Percentiles rank a stretch among this genome's conserved stretches.
phyloP scores from a whole-genome alignment of 2,113 vertebrate species.

The Accipiter virgatus region DNA sequence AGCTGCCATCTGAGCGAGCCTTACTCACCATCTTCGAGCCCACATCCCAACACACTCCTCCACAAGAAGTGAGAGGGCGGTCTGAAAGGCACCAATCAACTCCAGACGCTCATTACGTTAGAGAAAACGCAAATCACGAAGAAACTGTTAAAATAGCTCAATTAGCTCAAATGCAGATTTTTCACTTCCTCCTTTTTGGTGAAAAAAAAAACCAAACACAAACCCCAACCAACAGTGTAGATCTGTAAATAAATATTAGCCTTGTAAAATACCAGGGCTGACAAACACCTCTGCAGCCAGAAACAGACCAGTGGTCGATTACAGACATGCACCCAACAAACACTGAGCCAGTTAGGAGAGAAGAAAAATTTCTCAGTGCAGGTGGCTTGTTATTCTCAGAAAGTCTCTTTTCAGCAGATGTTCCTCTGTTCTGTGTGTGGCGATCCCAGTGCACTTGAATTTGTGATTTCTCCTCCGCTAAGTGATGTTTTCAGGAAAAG shows the following conservation, averaged over 20 bases:
- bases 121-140: neutral
- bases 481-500: neutral
- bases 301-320: neutral
- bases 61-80: neutral
- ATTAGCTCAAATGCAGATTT: neutral
- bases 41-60: neutral
- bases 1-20: neutral
- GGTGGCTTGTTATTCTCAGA: neutral
- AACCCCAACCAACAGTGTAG: neutral
- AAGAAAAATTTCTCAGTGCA: neutral
- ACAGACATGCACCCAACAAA: fast-evolving
- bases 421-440: neutral
- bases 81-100: neutral
- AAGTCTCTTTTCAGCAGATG: neutral
- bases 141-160: neutral
- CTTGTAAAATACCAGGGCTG: neutral
- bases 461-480: neutral
- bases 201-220: neutral
- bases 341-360: fast-evolving
- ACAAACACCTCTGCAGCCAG: neutral
- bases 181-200: neutral
- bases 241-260: neutral
- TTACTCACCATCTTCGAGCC: neutral
- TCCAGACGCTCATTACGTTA: neutral
- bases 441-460: neutral